Evolutionary conservation across 2,797 vertebrate species (phyloP).

Genomic region (Arnoldichthys spilopterus): DNA sequence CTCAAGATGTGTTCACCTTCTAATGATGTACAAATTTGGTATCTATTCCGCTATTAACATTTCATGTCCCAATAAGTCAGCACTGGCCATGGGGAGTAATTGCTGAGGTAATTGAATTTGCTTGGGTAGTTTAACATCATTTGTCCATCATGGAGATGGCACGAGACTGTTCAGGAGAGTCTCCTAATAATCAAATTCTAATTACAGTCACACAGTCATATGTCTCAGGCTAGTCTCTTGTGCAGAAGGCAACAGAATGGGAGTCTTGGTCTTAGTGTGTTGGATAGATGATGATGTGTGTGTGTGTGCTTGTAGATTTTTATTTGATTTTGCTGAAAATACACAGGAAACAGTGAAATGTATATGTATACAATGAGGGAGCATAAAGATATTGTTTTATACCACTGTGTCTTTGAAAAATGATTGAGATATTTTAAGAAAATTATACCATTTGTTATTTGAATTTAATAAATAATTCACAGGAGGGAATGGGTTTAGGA

Average conservation of each 20-base stretch:
- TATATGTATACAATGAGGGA: constrained; percentile 42
- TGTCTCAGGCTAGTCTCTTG: constrained; percentile 65
- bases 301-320: not conserved
- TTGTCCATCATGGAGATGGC: constrained; percentile 81
- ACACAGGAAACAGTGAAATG: not conserved
- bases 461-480: constrained; percentile 85
- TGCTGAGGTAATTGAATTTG: constrained; percentile 84
- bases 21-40: constrained; percentile 76
- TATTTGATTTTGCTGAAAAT: not conserved
- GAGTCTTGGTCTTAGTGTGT: constrained; percentile 15
- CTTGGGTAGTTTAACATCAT: constrained; percentile 80
- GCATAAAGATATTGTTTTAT: constrained; percentile 69
- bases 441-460: constrained; percentile 86
- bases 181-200: constrained; percentile 79
- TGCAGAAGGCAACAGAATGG: constrained; percentile 22
- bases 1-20: constrained; percentile 78
- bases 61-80: constrained; percentile 81
- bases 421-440: constrained; percentile 88
- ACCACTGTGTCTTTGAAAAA: constrained; percentile 76
- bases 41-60: constrained; percentile 82
- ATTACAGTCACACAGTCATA: constrained; percentile 76
- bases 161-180: constrained; percentile 66
- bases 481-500: constrained; percentile 83
- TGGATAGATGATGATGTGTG: not conserved
- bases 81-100: constrained; percentile 78